Conservation (phyloP, 2,888 invertebrate species). For the Drosophila colorata region DNA sequence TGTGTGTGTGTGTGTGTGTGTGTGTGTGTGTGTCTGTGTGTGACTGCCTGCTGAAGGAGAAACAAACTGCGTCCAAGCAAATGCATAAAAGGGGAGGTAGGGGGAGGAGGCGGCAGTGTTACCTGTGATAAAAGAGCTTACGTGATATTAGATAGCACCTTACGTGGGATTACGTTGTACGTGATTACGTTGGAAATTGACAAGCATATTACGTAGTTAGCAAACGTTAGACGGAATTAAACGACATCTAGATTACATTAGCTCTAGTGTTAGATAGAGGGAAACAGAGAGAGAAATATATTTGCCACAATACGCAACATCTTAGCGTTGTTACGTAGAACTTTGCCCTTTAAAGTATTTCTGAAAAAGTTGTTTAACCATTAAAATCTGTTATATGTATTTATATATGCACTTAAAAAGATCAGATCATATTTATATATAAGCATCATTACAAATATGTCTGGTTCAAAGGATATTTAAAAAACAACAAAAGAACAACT, state of each 20-base stretch:
- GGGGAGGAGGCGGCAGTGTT: not conserved
- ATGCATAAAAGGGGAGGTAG: slow-evolving; percentile 1
- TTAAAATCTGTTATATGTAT: too few relatives aligned
- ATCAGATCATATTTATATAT: too few relatives aligned
- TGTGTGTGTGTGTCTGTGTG: slow-evolving; percentile 8
- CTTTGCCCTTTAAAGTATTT: too few relatives aligned
- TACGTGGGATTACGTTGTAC: slow-evolving; percentile 51
- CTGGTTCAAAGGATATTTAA: too few relatives aligned
- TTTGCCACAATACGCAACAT: not conserved
- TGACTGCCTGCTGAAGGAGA: slow-evolving; percentile 5
- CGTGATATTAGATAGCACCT: slow-evolving; percentile 72
- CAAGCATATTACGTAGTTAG: slow-evolving; percentile 50
- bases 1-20: slow-evolving; percentile 10
- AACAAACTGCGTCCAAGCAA: slow-evolving; percentile 26
- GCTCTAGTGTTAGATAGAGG: not conserved
- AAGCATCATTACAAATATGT: too few relatives aligned
- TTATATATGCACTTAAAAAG: too few relatives aligned
- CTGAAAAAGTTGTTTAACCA: too few relatives aligned
- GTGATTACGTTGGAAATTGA: slow-evolving; percentile 51
- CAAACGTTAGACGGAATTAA: slow-evolving; percentile 16
- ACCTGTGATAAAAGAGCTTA: slow-evolving; percentile 64
- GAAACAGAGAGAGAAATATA: not conserved
- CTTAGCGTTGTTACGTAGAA: not conserved
- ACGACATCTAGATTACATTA: slow-evolving; percentile 3
- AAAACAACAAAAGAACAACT: too few relatives aligned